Conservation (phyloP, 2,888 invertebrate genomes). For the Latrodectus elegans region DNA sequence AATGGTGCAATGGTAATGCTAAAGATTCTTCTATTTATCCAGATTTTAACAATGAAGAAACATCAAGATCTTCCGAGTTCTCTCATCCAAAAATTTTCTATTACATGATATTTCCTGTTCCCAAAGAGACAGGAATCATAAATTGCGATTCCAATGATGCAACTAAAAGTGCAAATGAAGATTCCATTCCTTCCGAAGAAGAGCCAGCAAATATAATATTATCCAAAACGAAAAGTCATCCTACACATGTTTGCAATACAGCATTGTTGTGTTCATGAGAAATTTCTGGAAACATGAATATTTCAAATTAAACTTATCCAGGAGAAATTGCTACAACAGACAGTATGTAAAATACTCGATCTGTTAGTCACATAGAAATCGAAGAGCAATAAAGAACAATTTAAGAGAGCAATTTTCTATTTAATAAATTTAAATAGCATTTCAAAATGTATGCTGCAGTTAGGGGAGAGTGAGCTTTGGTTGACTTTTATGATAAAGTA, state of each 20-base stretch:
- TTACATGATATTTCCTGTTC: constrained; percentile 57
- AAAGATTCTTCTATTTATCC: not conserved
- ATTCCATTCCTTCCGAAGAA: not conserved
- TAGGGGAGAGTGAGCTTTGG: too few relatives aligned
- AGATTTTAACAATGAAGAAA: constrained; percentile 19
- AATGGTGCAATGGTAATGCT: constrained; percentile 10
- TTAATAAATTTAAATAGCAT: too few relatives aligned
- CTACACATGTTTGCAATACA: too few relatives aligned
- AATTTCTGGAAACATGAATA: too few relatives aligned
- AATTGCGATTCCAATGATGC: constrained; percentile 21
- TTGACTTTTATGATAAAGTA: too few relatives aligned
- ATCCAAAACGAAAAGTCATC: constrained; percentile 37
- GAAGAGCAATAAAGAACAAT: constrained; percentile 49
- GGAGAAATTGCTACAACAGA: not conserved
- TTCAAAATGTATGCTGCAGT: too few relatives aligned
- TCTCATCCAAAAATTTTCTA: constrained; percentile 56
- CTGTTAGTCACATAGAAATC: not conserved
- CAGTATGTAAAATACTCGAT: not conserved
- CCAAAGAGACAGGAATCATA: constrained; percentile 36
- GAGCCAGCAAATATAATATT: constrained; percentile 20
- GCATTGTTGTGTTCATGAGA: too few relatives aligned
- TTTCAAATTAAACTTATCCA: too few relatives aligned
- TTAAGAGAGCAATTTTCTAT: constrained; percentile 9
- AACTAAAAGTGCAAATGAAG: not conserved
- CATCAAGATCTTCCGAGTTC: constrained; percentile 48